Conservation (phyloP, 2,888 invertebrate genomes). For the Aphodius sticticus region DNA sequence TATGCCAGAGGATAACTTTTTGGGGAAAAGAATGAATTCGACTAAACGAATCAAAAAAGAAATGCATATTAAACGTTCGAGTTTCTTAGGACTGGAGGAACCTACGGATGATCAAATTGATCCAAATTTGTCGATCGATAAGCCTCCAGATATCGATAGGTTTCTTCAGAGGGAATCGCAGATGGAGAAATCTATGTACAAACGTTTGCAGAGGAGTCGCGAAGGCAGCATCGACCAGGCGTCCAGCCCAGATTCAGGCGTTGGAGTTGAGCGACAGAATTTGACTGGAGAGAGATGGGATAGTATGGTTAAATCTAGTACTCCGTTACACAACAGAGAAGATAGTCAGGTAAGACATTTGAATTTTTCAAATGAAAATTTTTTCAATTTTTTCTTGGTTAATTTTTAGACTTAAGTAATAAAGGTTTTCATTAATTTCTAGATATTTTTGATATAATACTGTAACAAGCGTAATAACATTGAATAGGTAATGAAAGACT, state of each 20-base stretch:
- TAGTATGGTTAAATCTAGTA: constrained; percentile 54
- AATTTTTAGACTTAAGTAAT: too few species aligned
- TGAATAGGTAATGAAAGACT: too few species aligned
- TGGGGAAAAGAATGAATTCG: constrained; percentile 71
- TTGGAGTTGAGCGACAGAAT: constrained; percentile 68
- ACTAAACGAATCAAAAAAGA: constrained; percentile 88
- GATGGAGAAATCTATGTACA: constrained; percentile 78
- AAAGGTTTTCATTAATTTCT: too few species aligned
- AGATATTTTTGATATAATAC: too few species aligned
- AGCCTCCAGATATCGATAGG: constrained; percentile 81
- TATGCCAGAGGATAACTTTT: neutral
- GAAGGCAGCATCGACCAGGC: constrained; percentile 51
- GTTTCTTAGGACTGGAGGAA: constrained; percentile 86
- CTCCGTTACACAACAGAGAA: constrained; percentile 73
- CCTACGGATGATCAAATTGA: constrained; percentile 74
- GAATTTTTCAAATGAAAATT: too few species aligned
- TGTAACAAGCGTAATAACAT: too few species aligned
- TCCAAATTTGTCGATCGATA: constrained; percentile 71
- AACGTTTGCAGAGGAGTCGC: constrained; percentile 60
- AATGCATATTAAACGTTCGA: constrained; percentile 81
- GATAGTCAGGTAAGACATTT: constrained; percentile 71
- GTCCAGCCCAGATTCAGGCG: constrained; percentile 82
- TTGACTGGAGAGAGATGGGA: constrained; percentile 69
- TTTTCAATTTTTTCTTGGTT: too few species aligned
- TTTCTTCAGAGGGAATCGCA: constrained; percentile 83